Base-by-base conservation (phyloP, 1,140 invertebrate species). In the Hesperophylax magnus region DNA sequence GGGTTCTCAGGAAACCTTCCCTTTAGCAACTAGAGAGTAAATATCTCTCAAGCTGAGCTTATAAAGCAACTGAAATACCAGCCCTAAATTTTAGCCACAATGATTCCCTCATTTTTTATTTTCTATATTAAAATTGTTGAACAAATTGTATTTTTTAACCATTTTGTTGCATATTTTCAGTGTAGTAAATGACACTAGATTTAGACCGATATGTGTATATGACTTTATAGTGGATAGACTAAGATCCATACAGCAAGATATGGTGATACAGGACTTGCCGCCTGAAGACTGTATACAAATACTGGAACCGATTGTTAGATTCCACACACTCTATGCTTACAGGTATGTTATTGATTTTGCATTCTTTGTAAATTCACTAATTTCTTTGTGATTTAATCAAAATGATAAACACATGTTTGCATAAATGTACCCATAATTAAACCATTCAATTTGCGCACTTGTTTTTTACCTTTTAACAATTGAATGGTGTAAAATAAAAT, bases 211-310 rank as follows among this genome's bases (percentile, higher is more conserved):
- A 20, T 74, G 67, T 17, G 75, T 56, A 31, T 80, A 80, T 78
- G 76, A 83, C 77, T 83, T 80, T 67, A 71, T 80, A 15, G 60
- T 27, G 4, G 75, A 83, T 60, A 80, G 82, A 83, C 72, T 80
- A 24, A 74, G 82, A 80, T 76, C 78, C n/a, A 78, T 83, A 20
- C 79, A 72, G 24, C 82, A 83, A 76, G 82, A 83, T 74, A 80
- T 80, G 67, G 75, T 80, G 18, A 78, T 83, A 56, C 82, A 83
- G 67, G 31, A 18, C 9, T n/a, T 83, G 31, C 18, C 58, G 0
- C 65, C 78, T 47, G 53, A 78, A 24, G 67, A 80, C 52, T 83
- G 65, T 58, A 74, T 83, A 54, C 53, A 76, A 83, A 78, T 80
- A 39, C 75, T 77, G 47, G 82, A 83, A 78, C 82, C 82, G 0